Evolutionary conservation across 2,888 invertebrate genomes (phyloP), one percentile per base, ranked within the genome.

Genomic region (Caenorhabditis sulstoni): DNA sequence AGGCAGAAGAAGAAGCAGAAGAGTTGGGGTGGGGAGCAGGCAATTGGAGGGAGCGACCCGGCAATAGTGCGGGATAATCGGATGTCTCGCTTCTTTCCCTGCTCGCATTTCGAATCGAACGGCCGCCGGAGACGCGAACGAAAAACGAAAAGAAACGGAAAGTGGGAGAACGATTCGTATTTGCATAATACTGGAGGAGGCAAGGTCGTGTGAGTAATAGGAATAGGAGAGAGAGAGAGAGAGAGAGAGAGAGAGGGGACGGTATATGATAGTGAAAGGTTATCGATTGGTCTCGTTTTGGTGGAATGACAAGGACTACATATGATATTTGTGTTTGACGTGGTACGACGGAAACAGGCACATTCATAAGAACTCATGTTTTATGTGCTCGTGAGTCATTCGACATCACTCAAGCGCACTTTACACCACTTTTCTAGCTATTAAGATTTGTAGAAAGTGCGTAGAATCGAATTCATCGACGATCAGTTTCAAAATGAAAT

Each of bases 371-470:
- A 29, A 29, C 29, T 29, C 29, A 29, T 29, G 29, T 29, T 29
- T 29, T 29, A 29, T 29, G 29, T 29, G 29, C 29, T 29, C 7
- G 4, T 29, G 29, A 29, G 29, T 29, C 95, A 89, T 95, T 94
- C 91, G 95, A 55, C 5, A 57, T 62, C 7, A 29, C 29, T 29
- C 29, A 29, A 29, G 29, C 29, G 29, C 29, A 29, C 29, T 29
- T 29, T 29, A 29, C 29, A 29, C 29, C 3, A 29, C 4, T 29
- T 29, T 29, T 7, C n/a, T n/a, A n/a, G n/a, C n/a, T n/a, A n/a
- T n/a, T n/a, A n/a, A n/a, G n/a, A n/a, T n/a, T n/a, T n/a, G n/a
- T n/a, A n/a, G n/a, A n/a, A n/a, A n/a, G n/a, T n/a, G n/a, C n/a
- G n/a, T n/a, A n/a, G n/a, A n/a, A n/a, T n/a, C n/a, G n/a, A n/a